Conservation (phyloP, 2,888 invertebrate genomes). For the Cylindroiulus punctatus region DNA sequence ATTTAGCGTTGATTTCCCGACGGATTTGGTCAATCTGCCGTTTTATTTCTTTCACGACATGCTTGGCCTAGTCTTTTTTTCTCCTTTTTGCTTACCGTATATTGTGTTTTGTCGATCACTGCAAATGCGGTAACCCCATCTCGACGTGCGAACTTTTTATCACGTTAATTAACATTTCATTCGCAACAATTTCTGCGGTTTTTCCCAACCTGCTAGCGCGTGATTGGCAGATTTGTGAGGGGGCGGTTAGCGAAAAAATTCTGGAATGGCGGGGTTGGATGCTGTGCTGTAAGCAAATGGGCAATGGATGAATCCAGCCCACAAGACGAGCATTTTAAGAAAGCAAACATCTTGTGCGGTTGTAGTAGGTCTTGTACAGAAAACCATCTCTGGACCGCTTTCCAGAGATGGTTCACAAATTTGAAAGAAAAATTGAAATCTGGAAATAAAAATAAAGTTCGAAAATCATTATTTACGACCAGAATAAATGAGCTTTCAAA, state of each 20-base stretch:
- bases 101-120: neutral
- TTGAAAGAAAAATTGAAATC: no score
- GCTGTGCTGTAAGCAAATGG: no score
- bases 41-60: constrained; percentile 11
- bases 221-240: neutral
- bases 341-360: no score
- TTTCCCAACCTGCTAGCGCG: neutral
- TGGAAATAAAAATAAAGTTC: no score
- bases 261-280: neutral
- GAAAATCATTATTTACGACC: no score
- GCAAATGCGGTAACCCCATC: neutral
- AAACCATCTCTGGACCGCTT: no score
- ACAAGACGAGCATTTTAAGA: no score
- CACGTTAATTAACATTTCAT: constrained; percentile 38
- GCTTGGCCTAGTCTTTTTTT: neutral
- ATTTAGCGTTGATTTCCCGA: constrained; percentile 42
- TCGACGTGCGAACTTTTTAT: neutral
- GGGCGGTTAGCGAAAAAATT: neutral
- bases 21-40: constrained; percentile 38
- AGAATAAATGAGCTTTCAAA: no score
- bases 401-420: no score
- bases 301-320: no score
- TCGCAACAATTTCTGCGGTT: constrained; percentile 5
- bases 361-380: no score
- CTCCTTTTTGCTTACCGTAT: neutral